These are phyloP conservation scores for Zaprionus taronus DNA, from an alignment of 1,140 invertebrate genomes.

Conservation along the genomic window DNA sequence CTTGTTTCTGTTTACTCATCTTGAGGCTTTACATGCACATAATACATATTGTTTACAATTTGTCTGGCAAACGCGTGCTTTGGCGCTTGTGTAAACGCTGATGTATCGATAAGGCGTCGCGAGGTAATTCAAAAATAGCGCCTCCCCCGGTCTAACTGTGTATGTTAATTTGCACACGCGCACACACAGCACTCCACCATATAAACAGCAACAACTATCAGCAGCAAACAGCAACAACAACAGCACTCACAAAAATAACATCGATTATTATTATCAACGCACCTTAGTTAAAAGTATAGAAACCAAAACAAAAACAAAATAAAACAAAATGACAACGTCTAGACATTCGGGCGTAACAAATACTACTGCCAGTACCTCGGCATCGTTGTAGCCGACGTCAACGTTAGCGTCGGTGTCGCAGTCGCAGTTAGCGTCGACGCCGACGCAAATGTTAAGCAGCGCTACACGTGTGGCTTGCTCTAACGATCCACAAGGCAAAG, in stretches of 20 bases:
- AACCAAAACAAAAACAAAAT: slow-evolving; percentile 7
- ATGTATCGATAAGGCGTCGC: slow-evolving; percentile 49
- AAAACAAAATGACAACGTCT: slow-evolving; percentile 58
- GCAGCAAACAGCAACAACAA: slow-evolving; percentile 30
- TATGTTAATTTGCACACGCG: slow-evolving; percentile 57
- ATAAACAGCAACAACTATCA: slow-evolving; percentile 19
- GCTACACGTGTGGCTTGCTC: slow-evolving; percentile 36
- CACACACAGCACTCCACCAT: slow-evolving; percentile 3
- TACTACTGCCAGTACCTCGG: slow-evolving; percentile 23
- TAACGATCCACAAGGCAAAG: slow-evolving; percentile 25
- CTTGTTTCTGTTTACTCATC: slow-evolving; percentile 43
- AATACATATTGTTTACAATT: slow-evolving; percentile 71
- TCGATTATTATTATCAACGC: slow-evolving; percentile 66
- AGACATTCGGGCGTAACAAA: slow-evolving; percentile 72
- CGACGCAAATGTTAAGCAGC: slow-evolving; percentile 20
- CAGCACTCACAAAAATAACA: slow-evolving; percentile 24
- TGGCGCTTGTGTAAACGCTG: slow-evolving; percentile 46
- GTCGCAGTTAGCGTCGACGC: slow-evolving; percentile 8
- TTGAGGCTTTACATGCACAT: slow-evolving; percentile 53
- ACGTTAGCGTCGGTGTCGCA: slow-evolving; percentile 10
- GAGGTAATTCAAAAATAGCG: slow-evolving; percentile 50
- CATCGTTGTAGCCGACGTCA: slow-evolving; percentile 8
- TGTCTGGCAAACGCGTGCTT: slow-evolving; percentile 50
- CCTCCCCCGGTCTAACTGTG: slow-evolving; percentile 12
- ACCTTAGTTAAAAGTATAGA: slow-evolving; percentile 54